Percentiles rank a stretch among this genome's conserved stretches.
Conservation (phyloP, 2,888 invertebrate species). For the Steromphala cineraria region DNA sequence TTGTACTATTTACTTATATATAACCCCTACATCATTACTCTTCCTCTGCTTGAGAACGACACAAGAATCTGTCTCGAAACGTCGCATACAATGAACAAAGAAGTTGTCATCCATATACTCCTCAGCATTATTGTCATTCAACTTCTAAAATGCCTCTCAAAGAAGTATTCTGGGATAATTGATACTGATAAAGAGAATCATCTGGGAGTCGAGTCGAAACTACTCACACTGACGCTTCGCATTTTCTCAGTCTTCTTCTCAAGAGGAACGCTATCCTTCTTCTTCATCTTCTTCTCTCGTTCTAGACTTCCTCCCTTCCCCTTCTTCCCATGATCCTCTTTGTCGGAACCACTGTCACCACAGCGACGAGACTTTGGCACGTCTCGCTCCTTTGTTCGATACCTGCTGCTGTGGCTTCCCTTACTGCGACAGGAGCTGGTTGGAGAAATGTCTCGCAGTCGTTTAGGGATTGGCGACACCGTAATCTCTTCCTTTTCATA, state of each 20-base stretch:
- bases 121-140: too few relatives aligned
- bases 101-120: too few relatives aligned
- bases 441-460: conserved; percentile 27
- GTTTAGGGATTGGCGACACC: conserved; percentile 25
- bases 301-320: conserved; percentile 20
- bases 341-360: conserved; percentile 25
- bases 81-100: too few relatives aligned
- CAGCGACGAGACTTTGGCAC: not conserved
- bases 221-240: not conserved
- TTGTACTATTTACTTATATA: too few relatives aligned
- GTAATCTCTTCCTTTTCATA: not conserved
- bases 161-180: too few relatives aligned
- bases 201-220: too few relatives aligned
- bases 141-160: too few relatives aligned
- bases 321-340: not conserved
- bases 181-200: not conserved
- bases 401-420: conserved; percentile 20
- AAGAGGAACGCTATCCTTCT: conserved; percentile 31
- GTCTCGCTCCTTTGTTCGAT: not conserved
- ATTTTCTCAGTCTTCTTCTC: not conserved
- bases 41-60: too few relatives aligned
- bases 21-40: too few relatives aligned
- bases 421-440: conserved; percentile 27
- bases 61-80: too few relatives aligned
- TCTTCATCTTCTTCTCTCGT: conserved; percentile 12